These are phyloP conservation scores for Didymodactylos carnosus DNA, from an alignment of 2,888 invertebrate genomes.

Conservation along the genomic window DNA sequence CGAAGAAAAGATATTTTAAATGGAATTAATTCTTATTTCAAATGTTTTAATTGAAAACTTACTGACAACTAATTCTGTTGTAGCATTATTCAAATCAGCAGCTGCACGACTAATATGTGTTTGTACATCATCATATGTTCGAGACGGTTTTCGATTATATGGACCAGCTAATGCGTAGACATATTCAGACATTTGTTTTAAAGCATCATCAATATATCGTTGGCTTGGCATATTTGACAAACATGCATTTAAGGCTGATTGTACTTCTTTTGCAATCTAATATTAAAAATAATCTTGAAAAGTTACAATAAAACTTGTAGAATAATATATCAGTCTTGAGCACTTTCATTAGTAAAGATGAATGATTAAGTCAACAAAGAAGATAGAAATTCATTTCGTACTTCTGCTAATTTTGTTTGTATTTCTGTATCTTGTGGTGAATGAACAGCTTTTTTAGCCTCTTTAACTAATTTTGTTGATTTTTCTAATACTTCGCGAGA, in stretches of 20 bases:
- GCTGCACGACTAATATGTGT: constrained; percentile 64
- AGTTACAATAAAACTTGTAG: neutral
- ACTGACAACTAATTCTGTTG: constrained; percentile 58
- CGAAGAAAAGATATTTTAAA: no score
- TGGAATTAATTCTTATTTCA: no score
- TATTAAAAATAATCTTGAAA: no score
- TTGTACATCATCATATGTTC: constrained; percentile 50
- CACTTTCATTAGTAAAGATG: neutral
- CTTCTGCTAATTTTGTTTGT: constrained; percentile 46
- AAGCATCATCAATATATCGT: constrained; percentile 70
- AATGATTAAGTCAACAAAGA: no score
- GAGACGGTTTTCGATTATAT: constrained; percentile 47
- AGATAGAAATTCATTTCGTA: no score
- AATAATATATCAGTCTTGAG: neutral
- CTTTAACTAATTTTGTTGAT: constrained; percentile 56
- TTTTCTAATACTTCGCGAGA: constrained; percentile 61
- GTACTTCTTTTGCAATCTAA: constrained; percentile 36
- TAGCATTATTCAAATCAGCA: constrained; percentile 58
- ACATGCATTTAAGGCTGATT: constrained; percentile 45
- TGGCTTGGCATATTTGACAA: constrained; percentile 76
- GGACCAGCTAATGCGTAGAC: neutral
- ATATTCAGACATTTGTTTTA: constrained; percentile 53
- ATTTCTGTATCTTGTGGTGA: constrained; percentile 46
- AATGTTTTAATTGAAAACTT: no score
- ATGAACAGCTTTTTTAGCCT: constrained; percentile 54